Conservation (phyloP, 2,888 invertebrate genomes). For the Agapetus fuscipes region DNA sequence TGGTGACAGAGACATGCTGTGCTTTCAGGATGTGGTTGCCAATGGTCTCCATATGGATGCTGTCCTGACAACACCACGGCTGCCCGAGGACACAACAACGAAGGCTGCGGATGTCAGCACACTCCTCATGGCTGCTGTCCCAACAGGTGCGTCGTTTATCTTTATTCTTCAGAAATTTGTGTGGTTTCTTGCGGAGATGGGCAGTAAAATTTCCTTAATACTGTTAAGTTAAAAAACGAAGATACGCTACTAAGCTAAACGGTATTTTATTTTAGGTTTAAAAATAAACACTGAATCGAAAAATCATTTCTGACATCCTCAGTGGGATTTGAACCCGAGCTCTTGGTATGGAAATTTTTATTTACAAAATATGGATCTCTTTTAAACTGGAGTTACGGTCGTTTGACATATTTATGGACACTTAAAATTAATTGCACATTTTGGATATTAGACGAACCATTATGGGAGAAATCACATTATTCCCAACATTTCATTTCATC, state of each 20-base stretch:
- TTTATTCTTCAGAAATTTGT: not conserved
- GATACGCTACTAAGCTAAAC: not conserved
- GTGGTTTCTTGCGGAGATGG: too few species aligned
- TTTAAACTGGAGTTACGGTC: too few species aligned
- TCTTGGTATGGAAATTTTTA: too few species aligned
- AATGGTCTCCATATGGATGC: constrained; percentile 67
- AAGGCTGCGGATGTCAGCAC: constrained; percentile 75
- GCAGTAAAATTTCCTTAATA: not conserved
- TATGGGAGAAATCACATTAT: too few species aligned
- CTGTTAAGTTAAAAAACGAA: constrained; percentile 1
- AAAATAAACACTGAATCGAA: not conserved
- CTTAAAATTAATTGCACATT: too few species aligned
- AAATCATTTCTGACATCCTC: too few species aligned
- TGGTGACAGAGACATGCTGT: too few species aligned
- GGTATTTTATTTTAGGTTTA: not conserved
- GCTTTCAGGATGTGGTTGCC: constrained; percentile 68
- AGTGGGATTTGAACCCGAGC: too few species aligned
- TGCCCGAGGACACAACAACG: constrained; percentile 67
- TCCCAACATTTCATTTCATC: too few species aligned
- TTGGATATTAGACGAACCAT: too few species aligned
- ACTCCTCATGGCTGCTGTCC: constrained; percentile 74
- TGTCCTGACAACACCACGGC: constrained; percentile 75
- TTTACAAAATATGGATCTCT: too few species aligned
- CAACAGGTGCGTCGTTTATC: constrained; percentile 45
- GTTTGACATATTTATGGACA: too few species aligned